phyloP scores from a whole-genome alignment of 2,888 invertebrate species.

The Drosophila cognata region DNA sequence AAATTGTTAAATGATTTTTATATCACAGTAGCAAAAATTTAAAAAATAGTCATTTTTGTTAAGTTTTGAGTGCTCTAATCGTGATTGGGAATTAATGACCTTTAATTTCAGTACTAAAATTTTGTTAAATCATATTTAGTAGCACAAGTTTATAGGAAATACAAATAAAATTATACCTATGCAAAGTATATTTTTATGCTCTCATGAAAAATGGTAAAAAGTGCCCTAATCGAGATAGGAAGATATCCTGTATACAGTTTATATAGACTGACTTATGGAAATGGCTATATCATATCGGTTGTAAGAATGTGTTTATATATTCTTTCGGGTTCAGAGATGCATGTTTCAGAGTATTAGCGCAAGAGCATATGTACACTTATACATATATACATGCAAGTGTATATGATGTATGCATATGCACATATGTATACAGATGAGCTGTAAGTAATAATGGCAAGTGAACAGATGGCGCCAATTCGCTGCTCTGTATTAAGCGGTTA shows the following conservation, averaged over 20 bases:
- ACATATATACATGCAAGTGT: not conserved
- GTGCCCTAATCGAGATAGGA: not conserved
- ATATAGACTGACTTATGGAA: not conserved
- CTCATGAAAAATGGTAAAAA: not conserved
- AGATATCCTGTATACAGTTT: not conserved
- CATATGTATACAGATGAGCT: conserved; percentile 19
- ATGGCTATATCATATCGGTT: not conserved
- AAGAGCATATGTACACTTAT: not conserved
- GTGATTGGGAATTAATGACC: not conserved
- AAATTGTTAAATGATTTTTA: not conserved
- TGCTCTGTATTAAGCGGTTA: conserved; percentile 62
- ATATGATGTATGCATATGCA: not conserved
- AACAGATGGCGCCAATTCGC: conserved; percentile 76
- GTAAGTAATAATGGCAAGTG: conserved; percentile 44
- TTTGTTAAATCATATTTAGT: not conserved
- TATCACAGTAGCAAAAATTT: not conserved
- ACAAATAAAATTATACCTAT: not conserved
- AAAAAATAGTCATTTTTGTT: not conserved
- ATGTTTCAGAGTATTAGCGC: not conserved
- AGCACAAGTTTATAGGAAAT: not conserved
- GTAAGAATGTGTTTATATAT: not conserved
- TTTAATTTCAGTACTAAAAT: not conserved
- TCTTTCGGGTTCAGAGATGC: not conserved
- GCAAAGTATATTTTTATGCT: not conserved
- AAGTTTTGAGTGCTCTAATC: not conserved